Base-by-base conservation (phyloP, 92 coral and sea anemone species). In the Anthopleura xanthogrammica region DNA sequence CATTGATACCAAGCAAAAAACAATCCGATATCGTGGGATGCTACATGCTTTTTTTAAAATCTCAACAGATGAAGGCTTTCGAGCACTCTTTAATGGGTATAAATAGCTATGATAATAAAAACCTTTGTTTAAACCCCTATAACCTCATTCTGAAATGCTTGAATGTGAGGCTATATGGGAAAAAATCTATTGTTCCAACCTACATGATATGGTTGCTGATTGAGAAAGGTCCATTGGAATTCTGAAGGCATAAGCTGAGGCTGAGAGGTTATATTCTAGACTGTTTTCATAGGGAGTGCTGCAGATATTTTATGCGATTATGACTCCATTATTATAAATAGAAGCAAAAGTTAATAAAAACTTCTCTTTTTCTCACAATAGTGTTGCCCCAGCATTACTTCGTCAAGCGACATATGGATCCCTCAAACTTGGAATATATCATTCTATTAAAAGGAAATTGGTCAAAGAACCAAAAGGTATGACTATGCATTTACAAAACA, bases 371-470 rank as follows among this genome's bases (percentile, higher is more conserved):
- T 11, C 29, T 20, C 29, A 1, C 6, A 41, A 41, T 60, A 97
- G 99, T 65, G 98, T 97, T 16, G 92, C 99, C 5, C 99, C 99
- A 70, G 99, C 99, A 42, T 86, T 97, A 23, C 85, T 97, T 19
- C 92, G 99, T 23, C 99, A 97, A 80, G 99, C 99, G 17, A 94
- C 98, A 11, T 97, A 97, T 86, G 99, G 99, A 72, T 90, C 99
- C 71, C 80, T 97, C 23, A 97, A 97, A 80, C 93, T 97, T 71
- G 99, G 99, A 77, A 77, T 97, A 71, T 97, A 97, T 86, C 99
- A 97, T 88, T 83, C 92, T 54, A 85, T 97, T 20, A 97, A 97
- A 84, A 90, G 99, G 70, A 91, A 80, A 42, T 82, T 94, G 24
- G 98, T 94, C 19, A 94, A 92, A 73, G 83, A 97, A 29, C 92